These are phyloP conservation scores for human DNA, from an alignment of 2,113 vertebrate genomes.

Conservation along the genomic window DNA sequence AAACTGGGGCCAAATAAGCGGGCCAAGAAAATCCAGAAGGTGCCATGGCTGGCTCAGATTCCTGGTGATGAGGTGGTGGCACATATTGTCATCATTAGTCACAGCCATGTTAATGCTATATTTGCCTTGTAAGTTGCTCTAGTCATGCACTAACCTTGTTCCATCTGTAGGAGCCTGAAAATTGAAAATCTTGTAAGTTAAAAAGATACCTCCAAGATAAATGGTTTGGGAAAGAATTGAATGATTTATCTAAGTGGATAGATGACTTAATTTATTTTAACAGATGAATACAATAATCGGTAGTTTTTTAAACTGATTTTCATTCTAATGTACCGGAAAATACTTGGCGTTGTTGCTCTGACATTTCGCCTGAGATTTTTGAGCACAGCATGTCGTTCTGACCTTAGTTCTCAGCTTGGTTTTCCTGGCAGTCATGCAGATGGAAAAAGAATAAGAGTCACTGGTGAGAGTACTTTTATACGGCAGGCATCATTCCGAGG, in stretches of 20 bases:
- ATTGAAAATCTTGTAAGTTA: background rate
- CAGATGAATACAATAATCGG: background rate
- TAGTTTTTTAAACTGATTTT: background rate
- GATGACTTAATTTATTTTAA: background rate
- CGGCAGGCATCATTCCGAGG: background rate
- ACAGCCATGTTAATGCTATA: fast-evolving
- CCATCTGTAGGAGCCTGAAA: background rate
- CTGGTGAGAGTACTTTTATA: background rate
- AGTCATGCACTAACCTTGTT: background rate
- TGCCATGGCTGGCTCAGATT: background rate
- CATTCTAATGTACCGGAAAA: background rate
- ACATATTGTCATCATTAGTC: background rate
- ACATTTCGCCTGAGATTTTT: background rate
- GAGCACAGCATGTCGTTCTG: background rate
- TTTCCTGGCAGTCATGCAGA: background rate
- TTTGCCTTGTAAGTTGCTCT: background rate
- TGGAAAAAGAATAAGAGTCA: background rate
- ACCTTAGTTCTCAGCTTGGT: background rate
- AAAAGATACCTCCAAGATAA: background rate
- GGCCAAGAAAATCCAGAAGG: slow-evolving; percentile 16
- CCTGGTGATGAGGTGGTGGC: background rate
- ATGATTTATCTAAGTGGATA: background rate
- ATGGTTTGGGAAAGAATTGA: background rate
- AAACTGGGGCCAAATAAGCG: background rate
- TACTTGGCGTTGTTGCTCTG: background rate